Evolutionary conservation across 2,113 vertebrate genomes (phyloP), one percentile per base, ranked within the genome.

Genomic region (Catharus minimus): DNA sequence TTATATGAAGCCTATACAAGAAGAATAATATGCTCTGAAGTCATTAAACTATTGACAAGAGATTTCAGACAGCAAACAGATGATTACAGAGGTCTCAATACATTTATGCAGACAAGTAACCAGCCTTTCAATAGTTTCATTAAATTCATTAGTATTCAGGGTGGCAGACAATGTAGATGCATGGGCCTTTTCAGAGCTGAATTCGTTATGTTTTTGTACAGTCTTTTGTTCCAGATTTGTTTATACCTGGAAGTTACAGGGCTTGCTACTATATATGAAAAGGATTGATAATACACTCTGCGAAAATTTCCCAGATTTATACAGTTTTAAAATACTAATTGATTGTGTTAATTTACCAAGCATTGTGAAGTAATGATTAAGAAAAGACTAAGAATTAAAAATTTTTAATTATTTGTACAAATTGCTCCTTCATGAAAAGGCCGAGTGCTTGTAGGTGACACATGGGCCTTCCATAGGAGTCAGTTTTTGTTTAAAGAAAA

Each of bases 21-120:
- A 88, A 84, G 80, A 92, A 96, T 64, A 96, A 90, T 87, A 88
- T 93, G 88, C 88, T 95, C 69, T 87, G 92, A 88, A 94, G 93
- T 95, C 93, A 95, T 95, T 95, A 93, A 96, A 95, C 66, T 92
- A 90, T 94, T 96, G 94, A 95, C 88, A 79, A 79, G 92, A 94
- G 89, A 72, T 92, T 95, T 94, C 92, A 95, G 95, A 92, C 95
- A 93, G 90, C 83, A 93, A 94, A 94, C 90, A 90, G 83, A 88
- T 95, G 95, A 95, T 95, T 95, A 93, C 71, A 79, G 88, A 92
- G 92, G 90, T 84, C 92, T 94, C 86, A 58, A 68, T 92, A 92
- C 78, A 58, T 95, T 92, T 90, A 88, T 88, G 88, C 88, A 88
- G 88, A 86, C 94, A 80, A 94, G 89, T 92, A 94, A 88, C 52